Conservation (phyloP, 2,888 invertebrate species). For the Trichogramma dendrolimi region DNA sequence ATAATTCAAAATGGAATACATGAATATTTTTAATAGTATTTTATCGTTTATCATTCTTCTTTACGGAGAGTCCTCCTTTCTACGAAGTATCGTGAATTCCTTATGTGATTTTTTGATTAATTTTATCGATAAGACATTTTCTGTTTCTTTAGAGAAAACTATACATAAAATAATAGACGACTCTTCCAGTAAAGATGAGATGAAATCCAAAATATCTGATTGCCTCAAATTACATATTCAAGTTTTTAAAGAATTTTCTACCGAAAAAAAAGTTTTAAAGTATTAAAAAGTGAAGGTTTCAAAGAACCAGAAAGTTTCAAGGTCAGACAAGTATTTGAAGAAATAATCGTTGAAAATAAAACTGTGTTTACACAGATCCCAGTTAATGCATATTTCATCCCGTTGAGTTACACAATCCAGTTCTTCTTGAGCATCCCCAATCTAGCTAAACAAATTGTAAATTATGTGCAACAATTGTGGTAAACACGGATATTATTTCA, state of each 20-base stretch:
- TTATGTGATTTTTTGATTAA: conserved; percentile 19
- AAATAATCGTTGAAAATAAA: conserved; percentile 5
- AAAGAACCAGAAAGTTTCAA: conserved; percentile 3
- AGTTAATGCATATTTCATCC: conserved; percentile 15
- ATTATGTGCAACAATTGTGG: conserved; percentile 24
- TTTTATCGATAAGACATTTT: conserved; percentile 16
- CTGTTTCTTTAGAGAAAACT: conserved; percentile 22
- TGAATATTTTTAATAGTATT: conserved; percentile 16
- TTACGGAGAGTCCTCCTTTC: conserved; percentile 23
- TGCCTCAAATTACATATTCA: conserved; percentile 14
- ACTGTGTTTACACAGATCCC: conserved; percentile 15
- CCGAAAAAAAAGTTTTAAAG: conserved; percentile 15
- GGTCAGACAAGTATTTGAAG: too few species aligned
- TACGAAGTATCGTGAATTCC: conserved; percentile 23
- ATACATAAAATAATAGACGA: conserved; percentile 18
- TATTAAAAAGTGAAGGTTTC: conserved; percentile 8
- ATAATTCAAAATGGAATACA: conserved; percentile 16
- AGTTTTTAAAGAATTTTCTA: conserved; percentile 19
- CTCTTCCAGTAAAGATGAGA: conserved; percentile 13
- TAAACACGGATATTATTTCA: conserved; percentile 21
- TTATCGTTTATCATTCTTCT: conserved; percentile 23
- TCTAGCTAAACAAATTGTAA: conserved; percentile 23
- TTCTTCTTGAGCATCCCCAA: conserved; percentile 31
- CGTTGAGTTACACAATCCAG: conserved; percentile 23
- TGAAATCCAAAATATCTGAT: conserved; percentile 17